A percentile compares a stretch with the other conserved stretches of the same genome.
Conservation (phyloP, 2,113 vertebrate species). For the Lycocorax pyrrhopterus region DNA sequence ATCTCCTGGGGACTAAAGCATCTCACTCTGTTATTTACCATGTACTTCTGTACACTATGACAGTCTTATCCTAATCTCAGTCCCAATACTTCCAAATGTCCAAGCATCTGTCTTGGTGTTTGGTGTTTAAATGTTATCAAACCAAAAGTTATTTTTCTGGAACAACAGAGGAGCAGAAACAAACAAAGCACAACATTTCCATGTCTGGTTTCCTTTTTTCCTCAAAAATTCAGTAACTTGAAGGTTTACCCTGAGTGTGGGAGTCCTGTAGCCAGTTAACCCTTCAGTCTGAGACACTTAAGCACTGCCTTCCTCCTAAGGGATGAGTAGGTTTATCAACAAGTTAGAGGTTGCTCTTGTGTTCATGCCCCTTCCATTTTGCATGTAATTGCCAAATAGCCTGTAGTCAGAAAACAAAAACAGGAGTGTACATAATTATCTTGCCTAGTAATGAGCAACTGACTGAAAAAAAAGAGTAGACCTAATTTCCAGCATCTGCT, state of each 20-base stretch:
- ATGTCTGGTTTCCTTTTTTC: not conserved
- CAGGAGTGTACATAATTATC: not conserved
- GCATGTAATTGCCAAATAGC: not conserved
- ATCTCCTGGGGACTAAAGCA: not conserved
- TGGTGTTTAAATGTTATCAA: not conserved
- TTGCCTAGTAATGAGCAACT: not conserved
- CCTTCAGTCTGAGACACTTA: not conserved
- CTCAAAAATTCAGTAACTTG: not conserved
- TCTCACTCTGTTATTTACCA: not conserved
- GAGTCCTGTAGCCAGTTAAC: accelerated
- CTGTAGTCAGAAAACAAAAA: not conserved
- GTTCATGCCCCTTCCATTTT: not conserved
- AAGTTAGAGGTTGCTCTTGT: not conserved
- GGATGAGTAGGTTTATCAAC: accelerated
- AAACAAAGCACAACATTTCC: not conserved
- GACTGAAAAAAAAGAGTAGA: not conserved
- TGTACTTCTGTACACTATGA: not conserved
- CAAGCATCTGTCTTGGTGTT: not conserved
- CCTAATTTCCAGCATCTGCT: not conserved
- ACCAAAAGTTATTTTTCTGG: not conserved
- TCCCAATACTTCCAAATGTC: not conserved
- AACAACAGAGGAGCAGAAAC: not conserved
- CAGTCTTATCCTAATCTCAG: too few species aligned
- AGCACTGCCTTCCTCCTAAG: not conserved
- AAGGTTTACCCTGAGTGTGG: accelerated